Percentiles rank a stretch among this genome's conserved stretches.
Evolutionary conservation across 2,113 vertebrate genomes (phyloP).

Genomic region (Empidonax alnorum): DNA sequence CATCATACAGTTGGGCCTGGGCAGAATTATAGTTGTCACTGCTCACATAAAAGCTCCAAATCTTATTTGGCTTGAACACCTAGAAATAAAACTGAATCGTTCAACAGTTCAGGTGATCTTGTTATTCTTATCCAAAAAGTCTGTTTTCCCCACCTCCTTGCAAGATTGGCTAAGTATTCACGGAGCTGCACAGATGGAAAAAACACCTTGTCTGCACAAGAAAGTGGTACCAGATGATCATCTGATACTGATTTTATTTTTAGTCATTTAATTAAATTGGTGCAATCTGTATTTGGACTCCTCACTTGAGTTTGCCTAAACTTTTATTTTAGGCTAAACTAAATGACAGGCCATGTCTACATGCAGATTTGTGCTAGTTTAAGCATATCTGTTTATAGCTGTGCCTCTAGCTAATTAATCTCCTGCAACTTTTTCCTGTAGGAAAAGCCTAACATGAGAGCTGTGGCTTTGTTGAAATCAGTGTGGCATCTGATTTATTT

Average conservation of each 20-base stretch:
- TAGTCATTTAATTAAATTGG: background rate
- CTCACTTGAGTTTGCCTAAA: background rate
- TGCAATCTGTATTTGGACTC: background rate
- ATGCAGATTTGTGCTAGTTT: background rate
- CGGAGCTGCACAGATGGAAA: background rate
- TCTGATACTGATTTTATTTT: slow-evolving; percentile 8
- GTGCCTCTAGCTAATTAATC: background rate
- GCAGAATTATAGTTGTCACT: background rate
- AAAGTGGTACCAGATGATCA: background rate
- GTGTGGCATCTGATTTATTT: background rate
- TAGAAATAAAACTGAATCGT: background rate
- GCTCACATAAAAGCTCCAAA: background rate
- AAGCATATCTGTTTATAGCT: background rate
- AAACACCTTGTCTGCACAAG: background rate
- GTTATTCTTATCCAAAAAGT: background rate
- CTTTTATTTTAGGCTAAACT: background rate
- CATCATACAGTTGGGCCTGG: background rate
- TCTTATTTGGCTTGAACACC: background rate
- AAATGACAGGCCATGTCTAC: background rate
- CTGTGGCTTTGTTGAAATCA: background rate
- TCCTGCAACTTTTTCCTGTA: background rate
- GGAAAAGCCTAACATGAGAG: background rate
- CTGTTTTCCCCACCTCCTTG: background rate
- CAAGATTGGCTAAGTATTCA: background rate
- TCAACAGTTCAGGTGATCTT: background rate